phyloP scores from a whole-genome alignment of 1,140 invertebrate species.

The Drosophila tristis region DNA sequence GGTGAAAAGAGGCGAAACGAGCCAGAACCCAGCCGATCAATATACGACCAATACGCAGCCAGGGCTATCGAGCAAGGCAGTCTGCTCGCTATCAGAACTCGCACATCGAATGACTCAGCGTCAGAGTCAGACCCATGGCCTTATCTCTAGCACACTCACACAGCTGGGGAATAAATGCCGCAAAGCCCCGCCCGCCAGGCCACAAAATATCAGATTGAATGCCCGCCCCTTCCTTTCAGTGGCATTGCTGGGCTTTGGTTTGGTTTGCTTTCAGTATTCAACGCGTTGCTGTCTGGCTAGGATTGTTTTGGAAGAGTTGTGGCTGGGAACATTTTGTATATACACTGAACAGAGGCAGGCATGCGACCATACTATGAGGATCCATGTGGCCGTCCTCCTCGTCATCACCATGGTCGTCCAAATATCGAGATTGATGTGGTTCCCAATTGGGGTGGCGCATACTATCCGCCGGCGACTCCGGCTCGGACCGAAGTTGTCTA shows the following conservation, averaged over 20 bases:
- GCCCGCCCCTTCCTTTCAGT: constrained; percentile 23
- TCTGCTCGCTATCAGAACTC: constrained; percentile 12
- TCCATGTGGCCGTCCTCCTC: constrained; percentile 69
- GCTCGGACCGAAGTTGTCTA: constrained; percentile 67
- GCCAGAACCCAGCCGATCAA: constrained; percentile 21
- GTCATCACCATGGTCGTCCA: constrained; percentile 77
- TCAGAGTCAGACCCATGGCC: not conserved
- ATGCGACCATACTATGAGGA: constrained; percentile 74
- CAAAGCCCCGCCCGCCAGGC: constrained; percentile 19
- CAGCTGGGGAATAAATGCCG: constrained; percentile 41
- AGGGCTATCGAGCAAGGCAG: not conserved
- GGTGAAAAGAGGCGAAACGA: not conserved
- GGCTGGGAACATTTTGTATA: not conserved
- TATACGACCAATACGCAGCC: constrained; percentile 1
- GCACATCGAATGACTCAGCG: constrained; percentile 21
- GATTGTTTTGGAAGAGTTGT: constrained; percentile 19
- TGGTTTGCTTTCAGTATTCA: constrained; percentile 40
- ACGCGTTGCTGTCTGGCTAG: constrained; percentile 39
- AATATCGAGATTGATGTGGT: constrained; percentile 81
- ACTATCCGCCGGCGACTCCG: constrained; percentile 65
- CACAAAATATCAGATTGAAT: constrained; percentile 24
- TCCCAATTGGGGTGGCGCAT: constrained; percentile 68
- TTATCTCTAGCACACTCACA: constrained; percentile 12
- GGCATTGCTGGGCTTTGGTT: not conserved
- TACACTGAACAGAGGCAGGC: constrained; percentile 15